Evolutionary conservation across 2,113 vertebrate species (phyloP), one percentile per base, ranked within the genome.

Genomic region (Sinocyclocheilus anophthalmus): DNA sequence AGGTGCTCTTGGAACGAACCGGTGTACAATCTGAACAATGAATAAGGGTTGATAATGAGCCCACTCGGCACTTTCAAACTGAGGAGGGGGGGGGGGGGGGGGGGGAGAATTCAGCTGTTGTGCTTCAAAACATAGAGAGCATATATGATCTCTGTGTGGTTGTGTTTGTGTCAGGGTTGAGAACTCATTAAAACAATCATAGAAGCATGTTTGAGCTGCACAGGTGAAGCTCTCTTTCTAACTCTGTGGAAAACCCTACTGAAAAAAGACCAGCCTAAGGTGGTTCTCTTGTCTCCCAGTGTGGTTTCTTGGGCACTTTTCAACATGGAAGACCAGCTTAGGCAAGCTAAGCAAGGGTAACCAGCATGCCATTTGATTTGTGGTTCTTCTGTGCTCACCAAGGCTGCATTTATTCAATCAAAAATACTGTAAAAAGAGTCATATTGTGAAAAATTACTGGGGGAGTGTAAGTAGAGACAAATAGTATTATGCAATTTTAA

Each of bases 171-270:
- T 76, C 42, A 76, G 6, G 12, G 33, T 39, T 79, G 55, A 61
- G 55, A 79, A 37, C 77, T 59, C 33, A 79, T 79, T 79, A 50
- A 50, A 76, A 50, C 42, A 50, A 50, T 76, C 6, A 50, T n/a
- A 26, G n/a, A 50, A 4, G n/a, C 22, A 48, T 16, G 42, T 76
- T 76, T 76, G 73, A 76, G 16, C n/a, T 76, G 13, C 37, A 42
- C 10, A 42, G 70, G 11, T 42, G 20, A 73, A n/a, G 37, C 73
- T 48, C 22, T 48, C 5, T 3, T 12, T 75, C n/a, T 48, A 75
- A 24, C 11, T 75, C 10, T 39, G 33, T 73, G 72, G n/a, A 75
- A 45, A 45, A 48, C 18, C 9, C 4, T 72, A 42, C 18, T 22
- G 13, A 20, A 72, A 72, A 42, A 5, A 53, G 16, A 39, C 6